Base-by-base conservation (phyloP, 2,797 vertebrate species). In the Propithecus perrieri region DNA sequence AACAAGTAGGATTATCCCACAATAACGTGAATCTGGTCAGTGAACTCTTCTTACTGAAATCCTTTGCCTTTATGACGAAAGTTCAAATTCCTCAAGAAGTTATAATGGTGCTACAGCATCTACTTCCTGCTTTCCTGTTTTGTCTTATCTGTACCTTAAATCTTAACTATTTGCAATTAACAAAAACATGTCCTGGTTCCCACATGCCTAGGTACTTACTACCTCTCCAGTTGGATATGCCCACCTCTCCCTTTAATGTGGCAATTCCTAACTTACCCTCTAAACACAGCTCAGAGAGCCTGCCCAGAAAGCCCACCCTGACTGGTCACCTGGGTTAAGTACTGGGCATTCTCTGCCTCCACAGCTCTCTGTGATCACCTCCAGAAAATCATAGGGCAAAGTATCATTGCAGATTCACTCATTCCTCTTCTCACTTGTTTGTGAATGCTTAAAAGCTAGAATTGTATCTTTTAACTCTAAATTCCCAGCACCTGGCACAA, bases 381-480 rank as follows among this genome's bases (percentile, higher is more conserved):
- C 38, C 80, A 75, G 79, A 86, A 96, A 89, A 94, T 74, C 38
- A 91, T 8, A 50, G 12, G 30, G 50, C 61, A 79, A 46, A 89
- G 41, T 30, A 10, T 72, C 75, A 88, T 28, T 89, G 28, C 59
- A 35, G 72, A 59, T 75, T 65, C 24, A 30, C 18, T 86, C 53
- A 81, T n/a, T 67, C 11, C 92, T 78, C 48, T 61, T 75, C 38
- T 61, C 43, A 91, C 28, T 53, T 78, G 13, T 57, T 81, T 71
- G 1, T 48, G 63, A 93, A 96, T 9, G n/a, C 24, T 53, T 76
- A 83, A 46, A 91, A 74, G 22, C 4, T 61, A 85, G 8, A 94
- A 85, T 4, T 76, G 11, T 72, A 33, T 67, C 71, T 96, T 88
- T 94, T 76, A 91, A 74, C 67, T 92, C 50, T 96, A 90, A 95